These are phyloP conservation scores for Nasonia giraulti DNA, from an alignment of 1,140 invertebrate genomes.

Conservation along the genomic window DNA sequence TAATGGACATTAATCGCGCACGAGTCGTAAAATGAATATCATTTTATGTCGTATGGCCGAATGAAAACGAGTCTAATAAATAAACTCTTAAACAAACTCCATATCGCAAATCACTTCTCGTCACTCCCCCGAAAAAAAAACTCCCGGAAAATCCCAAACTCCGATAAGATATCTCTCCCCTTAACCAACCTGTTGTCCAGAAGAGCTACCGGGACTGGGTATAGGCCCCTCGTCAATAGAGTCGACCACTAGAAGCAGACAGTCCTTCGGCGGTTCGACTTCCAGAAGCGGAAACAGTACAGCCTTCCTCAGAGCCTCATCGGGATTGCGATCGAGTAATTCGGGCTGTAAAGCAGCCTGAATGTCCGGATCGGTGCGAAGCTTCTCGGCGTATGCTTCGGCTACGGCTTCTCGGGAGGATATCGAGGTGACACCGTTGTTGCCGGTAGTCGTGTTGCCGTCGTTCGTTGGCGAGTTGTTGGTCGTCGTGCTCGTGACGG, in stretches of 20 bases:
- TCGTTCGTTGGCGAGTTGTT: conserved; percentile 46
- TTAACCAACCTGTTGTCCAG: conserved; percentile 10
- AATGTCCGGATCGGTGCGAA: conserved; percentile 85
- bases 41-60: no score
- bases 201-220: neutral
- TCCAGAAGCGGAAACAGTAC: conserved; percentile 91
- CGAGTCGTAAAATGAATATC: no score
- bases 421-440: conserved; percentile 52
- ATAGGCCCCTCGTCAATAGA: conserved; percentile 88
- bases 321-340: conserved; percentile 87
- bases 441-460: conserved; percentile 53
- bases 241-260: conserved; percentile 91
- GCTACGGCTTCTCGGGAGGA: conserved; percentile 75
- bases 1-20: no score
- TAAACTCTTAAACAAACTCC: neutral
- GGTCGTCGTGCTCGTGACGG: conserved; percentile 75
- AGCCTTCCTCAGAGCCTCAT: conserved; percentile 92
- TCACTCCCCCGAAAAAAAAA: no score
- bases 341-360: conserved; percentile 82
- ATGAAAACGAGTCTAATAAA: no score
- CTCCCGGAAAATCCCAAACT: no score
- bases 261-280: conserved; percentile 87
- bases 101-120: neutral
- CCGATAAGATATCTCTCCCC: no score
- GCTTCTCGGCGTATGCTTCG: conserved; percentile 88